Evolutionary conservation across 1,140 invertebrate genomes (phyloP).

Genomic region (Brachionus rubens): DNA sequence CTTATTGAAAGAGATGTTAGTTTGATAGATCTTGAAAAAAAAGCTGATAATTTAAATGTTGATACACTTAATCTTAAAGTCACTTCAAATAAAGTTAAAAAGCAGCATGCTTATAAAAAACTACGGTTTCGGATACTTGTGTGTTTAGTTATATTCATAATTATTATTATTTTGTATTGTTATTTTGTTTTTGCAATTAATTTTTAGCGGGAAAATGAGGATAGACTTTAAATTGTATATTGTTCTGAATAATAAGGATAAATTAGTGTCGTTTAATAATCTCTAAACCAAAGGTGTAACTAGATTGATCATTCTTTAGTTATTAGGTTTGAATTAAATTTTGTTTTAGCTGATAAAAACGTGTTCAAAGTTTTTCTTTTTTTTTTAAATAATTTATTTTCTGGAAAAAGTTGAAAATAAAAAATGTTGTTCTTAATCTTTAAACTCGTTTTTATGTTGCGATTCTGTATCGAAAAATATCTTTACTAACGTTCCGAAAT

Average conservation of each 20-base stretch:
- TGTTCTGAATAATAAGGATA: not conserved
- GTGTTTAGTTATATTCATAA: not conserved
- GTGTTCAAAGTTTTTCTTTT: no score
- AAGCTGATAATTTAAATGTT: slow-evolving; percentile 5
- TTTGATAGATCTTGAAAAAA: slow-evolving; percentile 13
- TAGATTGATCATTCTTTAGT: no score
- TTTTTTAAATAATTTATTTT: no score
- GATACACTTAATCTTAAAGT: slow-evolving; percentile 6
- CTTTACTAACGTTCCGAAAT: no score
- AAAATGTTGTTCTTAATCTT: no score
- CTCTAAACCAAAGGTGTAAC: no score
- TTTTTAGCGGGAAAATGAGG: not conserved
- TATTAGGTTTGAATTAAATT: no score
- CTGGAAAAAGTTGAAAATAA: no score
- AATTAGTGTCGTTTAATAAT: no score
- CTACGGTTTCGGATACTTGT: not conserved
- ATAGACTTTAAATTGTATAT: not conserved
- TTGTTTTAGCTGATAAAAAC: no score
- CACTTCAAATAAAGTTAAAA: slow-evolving; percentile 7
- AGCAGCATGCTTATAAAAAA: not conserved
- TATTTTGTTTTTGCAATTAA: not conserved
- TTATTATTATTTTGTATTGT: not conserved
- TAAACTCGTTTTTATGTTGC: no score
- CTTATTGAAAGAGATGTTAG: slow-evolving; percentile 12
- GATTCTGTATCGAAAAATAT: no score